A percentile compares a stretch with the other conserved stretches of the same genome.
phyloP scores from a whole-genome alignment of 2,888 invertebrate species.

The Tachystola acroxantha region DNA sequence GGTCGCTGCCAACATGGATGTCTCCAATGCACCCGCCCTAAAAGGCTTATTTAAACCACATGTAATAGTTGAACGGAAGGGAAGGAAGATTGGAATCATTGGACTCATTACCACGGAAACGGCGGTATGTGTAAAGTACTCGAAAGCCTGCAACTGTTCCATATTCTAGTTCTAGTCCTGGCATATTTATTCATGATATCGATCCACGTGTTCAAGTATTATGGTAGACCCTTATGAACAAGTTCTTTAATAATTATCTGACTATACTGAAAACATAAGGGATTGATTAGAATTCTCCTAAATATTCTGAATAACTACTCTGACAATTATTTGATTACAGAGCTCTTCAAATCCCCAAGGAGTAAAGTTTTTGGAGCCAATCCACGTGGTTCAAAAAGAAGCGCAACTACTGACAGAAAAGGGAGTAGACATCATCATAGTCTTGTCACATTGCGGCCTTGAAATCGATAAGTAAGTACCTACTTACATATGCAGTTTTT shows the following conservation, averaged over 20 bases:
- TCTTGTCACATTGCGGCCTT: conserved; percentile 89
- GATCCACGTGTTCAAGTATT: too few species aligned
- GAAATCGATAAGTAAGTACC: conserved; percentile 76
- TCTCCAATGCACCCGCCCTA: conserved; percentile 79
- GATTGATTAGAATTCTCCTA: too few species aligned
- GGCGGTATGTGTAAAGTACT: conserved; percentile 47
- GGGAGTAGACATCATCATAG: conserved; percentile 87
- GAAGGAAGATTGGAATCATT: conserved; percentile 86
- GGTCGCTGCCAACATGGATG: conserved; percentile 86
- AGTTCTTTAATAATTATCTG: too few species aligned
- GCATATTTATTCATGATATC: too few species aligned
- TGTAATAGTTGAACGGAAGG: conserved; percentile 79
- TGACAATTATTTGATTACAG: conserved; percentile 61
- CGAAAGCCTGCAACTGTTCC: too few species aligned
- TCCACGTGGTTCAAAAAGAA: conserved; percentile 79
- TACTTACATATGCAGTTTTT: conserved; percentile 1
- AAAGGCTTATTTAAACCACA: conserved; percentile 81
- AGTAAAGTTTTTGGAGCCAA: conserved; percentile 82
- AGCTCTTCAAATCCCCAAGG: conserved; percentile 78
- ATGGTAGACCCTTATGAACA: too few species aligned
- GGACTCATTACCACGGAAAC: conserved; percentile 86
- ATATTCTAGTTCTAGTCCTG: too few species aligned
- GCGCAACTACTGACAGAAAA: conserved; percentile 77
- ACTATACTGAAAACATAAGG: too few species aligned
- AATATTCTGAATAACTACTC: too few species aligned